A percentile compares a stretch with the other conserved stretches of the same genome.
Evolutionary conservation across 2,797 vertebrate species (phyloP).

Genomic region (Ctenopoma kingsleyae): DNA sequence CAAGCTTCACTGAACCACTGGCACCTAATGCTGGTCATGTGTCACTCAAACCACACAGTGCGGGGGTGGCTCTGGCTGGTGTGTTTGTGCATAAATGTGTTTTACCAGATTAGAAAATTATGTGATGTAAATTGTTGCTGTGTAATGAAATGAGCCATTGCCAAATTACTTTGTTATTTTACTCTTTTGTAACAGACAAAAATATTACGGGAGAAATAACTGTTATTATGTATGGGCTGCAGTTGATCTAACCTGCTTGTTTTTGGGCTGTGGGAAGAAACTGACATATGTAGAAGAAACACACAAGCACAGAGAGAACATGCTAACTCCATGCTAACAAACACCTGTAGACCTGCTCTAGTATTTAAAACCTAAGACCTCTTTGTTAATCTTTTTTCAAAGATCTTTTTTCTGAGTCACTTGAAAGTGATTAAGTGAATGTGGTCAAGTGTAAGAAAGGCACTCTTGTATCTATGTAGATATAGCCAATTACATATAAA

Average conservation of each 20-base stretch:
- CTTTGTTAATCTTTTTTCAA: neutral
- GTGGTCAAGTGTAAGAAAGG: neutral
- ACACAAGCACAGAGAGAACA: neutral
- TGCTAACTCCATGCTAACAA: constrained; percentile 1
- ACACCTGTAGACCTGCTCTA: neutral
- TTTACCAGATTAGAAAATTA: constrained; percentile 34
- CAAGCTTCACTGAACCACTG: constrained; percentile 50
- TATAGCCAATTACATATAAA: too few species aligned
- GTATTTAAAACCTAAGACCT: neutral
- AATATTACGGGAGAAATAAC: neutral
- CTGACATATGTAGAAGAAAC: constrained; percentile 5
- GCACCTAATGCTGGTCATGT: constrained; percentile 56
- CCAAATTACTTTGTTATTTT: constrained; percentile 2
- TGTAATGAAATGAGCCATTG: neutral
- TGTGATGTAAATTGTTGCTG: constrained; percentile 4
- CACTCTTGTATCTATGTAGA: neutral
- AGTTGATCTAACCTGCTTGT: neutral
- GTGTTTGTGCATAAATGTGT: constrained; percentile 28
- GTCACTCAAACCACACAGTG: constrained; percentile 35
- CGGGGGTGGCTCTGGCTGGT: neutral
- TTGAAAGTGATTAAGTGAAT: neutral
- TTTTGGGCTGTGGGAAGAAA: neutral
- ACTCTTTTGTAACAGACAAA: neutral
- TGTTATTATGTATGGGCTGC: neutral
- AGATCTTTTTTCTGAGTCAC: neutral